Base-by-base conservation (phyloP, 2,113 vertebrate species). In the Blennius ocellaris region DNA sequence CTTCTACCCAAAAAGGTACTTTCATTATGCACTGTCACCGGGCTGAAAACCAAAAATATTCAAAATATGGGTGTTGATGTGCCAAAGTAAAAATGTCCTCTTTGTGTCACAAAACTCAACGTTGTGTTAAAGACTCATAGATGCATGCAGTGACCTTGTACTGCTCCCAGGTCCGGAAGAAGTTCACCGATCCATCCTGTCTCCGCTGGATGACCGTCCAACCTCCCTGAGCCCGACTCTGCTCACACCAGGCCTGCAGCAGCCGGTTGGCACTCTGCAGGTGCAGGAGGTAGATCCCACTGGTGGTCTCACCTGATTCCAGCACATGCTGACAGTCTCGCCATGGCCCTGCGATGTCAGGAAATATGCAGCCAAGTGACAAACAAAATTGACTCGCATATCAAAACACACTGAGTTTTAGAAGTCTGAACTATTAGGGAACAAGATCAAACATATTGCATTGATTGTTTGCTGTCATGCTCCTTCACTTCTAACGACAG, bases 171-270 rank as follows among this genome's bases (percentile, higher is more conserved):
- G 90, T 95, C 38, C 94, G 94, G 81, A 96, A 97, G 91, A 97
- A 97, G 86, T 96, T 96, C 61, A 96, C 94, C 0, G 95, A 96
- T 0, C 96, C 96, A 3, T 97, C 96, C 73, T 95, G 95, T 76
- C 96, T 91, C 78, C 94, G 92, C 86, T 97, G 96, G 69, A 97
- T 95, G 70, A 96, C 94, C 0, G 95, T 96, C 96, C 96, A 97
- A 30, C 96, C 96, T 12, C 96, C 96, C 8, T 93, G 89, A 11
- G 89, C 93, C 1, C 38, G 84, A 78, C 89, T 90, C 73, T 97
- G 96, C 14, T 97, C 96, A 9, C 96, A 97, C 96, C 96, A 97
- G 3, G 91, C 95, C 56, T 95, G 93, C 61, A 96, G 81, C 50
- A 95, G 87, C 0, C 82, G 92, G 76, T 93, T 94, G 41, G 93